Percentiles rank a stretch among this genome's conserved stretches.
phyloP scores from a whole-genome alignment of 2,797 vertebrate species.

The Pitangus sulphuratus region DNA sequence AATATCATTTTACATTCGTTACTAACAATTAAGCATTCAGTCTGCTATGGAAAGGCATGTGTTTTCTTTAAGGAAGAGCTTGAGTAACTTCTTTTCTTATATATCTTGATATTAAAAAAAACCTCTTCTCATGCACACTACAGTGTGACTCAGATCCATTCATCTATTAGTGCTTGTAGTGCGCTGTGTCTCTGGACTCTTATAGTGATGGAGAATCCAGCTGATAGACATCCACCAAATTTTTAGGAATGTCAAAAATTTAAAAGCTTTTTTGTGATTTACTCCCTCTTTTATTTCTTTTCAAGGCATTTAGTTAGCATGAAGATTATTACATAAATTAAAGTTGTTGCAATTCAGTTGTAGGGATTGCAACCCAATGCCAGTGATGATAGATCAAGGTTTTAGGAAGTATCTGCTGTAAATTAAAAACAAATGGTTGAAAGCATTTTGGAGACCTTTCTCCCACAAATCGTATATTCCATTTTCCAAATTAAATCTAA shows the following conservation, averaged over 20 bases:
- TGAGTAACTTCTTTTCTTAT: not conserved
- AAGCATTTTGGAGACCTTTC: constrained; percentile 67
- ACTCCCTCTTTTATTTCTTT: not conserved
- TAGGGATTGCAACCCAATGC: constrained; percentile 26
- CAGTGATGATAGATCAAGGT: constrained; percentile 48
- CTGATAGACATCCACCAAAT: not conserved
- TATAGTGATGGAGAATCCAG: not conserved
- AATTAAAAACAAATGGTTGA: constrained; percentile 65
- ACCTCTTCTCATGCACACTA: not conserved
- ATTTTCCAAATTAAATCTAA: constrained; percentile 76
- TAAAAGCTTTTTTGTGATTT: not conserved
- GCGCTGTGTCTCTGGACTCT: not conserved
- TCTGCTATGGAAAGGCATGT: not conserved
- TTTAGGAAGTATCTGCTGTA: constrained; percentile 56
- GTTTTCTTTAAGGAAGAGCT: not conserved
- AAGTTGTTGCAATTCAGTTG: constrained; percentile 55
- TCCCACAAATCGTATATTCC: constrained; percentile 74
- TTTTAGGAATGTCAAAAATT: not conserved
- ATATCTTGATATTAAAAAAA: not conserved
- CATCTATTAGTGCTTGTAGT: not conserved
- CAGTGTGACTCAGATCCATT: not conserved
- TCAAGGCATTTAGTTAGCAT: constrained; percentile 9
- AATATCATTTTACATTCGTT: not conserved
- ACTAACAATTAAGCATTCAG: not conserved
- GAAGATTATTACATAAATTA: constrained; percentile 49